These are phyloP conservation scores for Leptinotarsa lineolata DNA, from an alignment of 1,140 invertebrate genomes.

Conservation along the genomic window DNA sequence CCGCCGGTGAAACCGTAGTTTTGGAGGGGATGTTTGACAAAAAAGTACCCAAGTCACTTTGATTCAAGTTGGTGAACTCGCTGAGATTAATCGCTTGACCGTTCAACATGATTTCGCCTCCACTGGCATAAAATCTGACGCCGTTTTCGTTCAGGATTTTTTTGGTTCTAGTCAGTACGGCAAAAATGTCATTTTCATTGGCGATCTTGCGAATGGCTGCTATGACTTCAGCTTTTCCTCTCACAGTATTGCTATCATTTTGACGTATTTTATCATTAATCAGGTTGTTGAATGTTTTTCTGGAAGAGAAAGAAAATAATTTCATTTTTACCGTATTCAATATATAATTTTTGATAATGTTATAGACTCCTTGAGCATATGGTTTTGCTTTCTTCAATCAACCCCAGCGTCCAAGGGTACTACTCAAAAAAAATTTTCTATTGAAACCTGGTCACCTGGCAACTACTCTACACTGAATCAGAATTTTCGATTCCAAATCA, in stretches of 20 bases:
- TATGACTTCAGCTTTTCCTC: conserved; percentile 49
- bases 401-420: too few species aligned
- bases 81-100: conserved; percentile 44
- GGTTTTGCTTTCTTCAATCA: too few species aligned
- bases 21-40: conserved; percentile 34
- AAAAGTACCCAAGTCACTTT: conserved; percentile 30
- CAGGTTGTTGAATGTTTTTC: conserved; percentile 49
- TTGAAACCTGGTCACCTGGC: too few species aligned
- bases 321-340: background rate
- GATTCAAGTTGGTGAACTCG: conserved; percentile 38
- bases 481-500: too few species aligned
- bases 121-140: conserved; percentile 41
- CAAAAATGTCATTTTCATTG: conserved; percentile 49
- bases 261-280: conserved; percentile 44
- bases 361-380: too few species aligned
- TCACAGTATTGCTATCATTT: conserved; percentile 37
- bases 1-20: background rate
- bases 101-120: conserved; percentile 45
- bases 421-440: too few species aligned
- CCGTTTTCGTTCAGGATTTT: conserved; percentile 46
- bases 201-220: conserved; percentile 45
- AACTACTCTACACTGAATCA: too few species aligned
- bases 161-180: conserved; percentile 44
- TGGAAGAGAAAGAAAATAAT: conserved; percentile 28
- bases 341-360: too few species aligned